phyloP scores from a whole-genome alignment of 2,113 vertebrate genomes.

The Prolemur simus region DNA sequence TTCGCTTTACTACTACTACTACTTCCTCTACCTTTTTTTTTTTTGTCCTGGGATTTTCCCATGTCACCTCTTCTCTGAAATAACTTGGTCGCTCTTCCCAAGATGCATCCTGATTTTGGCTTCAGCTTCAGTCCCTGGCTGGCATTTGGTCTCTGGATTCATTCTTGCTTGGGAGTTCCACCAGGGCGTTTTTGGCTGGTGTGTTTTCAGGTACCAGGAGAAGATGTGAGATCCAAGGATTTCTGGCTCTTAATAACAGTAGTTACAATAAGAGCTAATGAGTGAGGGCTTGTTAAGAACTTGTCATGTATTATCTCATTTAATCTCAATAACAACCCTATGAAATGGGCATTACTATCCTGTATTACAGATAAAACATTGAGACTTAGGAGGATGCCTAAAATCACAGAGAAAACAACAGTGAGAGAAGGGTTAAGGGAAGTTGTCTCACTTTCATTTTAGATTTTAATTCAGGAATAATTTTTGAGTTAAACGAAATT shows the following conservation, averaged over 20 bases:
- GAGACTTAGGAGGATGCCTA: background rate
- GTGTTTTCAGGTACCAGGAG: background rate
- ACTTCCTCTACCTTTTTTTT: background rate
- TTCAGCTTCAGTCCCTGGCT: background rate
- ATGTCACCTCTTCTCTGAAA: background rate
- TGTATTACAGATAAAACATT: background rate
- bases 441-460: background rate
- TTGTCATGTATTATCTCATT: background rate
- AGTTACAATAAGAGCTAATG: background rate
- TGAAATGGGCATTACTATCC: background rate
- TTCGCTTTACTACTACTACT: background rate
- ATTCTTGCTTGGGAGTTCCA: background rate
- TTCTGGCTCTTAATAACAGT: background rate
- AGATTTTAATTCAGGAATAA: slow-evolving; percentile 22
- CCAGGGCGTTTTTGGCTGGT: background rate
- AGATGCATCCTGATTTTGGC: background rate
- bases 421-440: background rate
- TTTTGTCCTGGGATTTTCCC: background rate
- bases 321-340: background rate
- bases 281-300: background rate
- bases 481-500: slow-evolving; percentile 28
- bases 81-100: background rate
- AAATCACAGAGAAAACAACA: background rate
- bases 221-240: background rate
- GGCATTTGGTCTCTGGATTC: background rate